phyloP scores from a whole-genome alignment of 2,888 invertebrate species.

The Acanthosoma haemorrhoidale region DNA sequence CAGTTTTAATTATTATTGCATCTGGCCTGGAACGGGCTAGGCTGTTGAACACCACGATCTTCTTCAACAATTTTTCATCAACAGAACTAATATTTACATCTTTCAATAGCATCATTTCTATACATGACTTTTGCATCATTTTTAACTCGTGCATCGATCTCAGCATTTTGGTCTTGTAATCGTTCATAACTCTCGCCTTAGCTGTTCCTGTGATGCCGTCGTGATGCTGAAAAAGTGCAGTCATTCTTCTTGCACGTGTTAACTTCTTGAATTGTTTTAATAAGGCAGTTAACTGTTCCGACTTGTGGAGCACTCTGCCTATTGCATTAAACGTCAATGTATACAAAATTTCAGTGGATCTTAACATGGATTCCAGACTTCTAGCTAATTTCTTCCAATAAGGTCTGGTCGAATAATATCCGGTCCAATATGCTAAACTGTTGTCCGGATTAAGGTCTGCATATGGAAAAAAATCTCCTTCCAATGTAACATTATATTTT shows the following conservation, averaged over 20 bases:
- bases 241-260: slow-evolving; percentile 23
- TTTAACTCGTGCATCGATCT: slow-evolving; percentile 15
- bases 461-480: slow-evolving; percentile 37
- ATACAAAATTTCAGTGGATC: slow-evolving; percentile 34
- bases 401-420: slow-evolving; percentile 35
- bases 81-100: neutral
- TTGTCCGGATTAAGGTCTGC: slow-evolving; percentile 24
- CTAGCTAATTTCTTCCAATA: slow-evolving; percentile 30
- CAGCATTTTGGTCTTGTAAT: slow-evolving; percentile 27
- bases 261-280: slow-evolving; percentile 18
- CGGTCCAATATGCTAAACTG: slow-evolving; percentile 33
- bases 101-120: neutral
- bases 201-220: slow-evolving; percentile 37
- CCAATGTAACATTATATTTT: slow-evolving; percentile 2
- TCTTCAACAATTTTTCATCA: neutral
- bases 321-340: slow-evolving; percentile 16
- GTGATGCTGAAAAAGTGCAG: slow-evolving; percentile 36
- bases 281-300: neutral
- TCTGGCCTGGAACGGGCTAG: neutral
- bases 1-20: neutral
- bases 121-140: neutral
- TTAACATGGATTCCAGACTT: slow-evolving; percentile 24
- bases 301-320: neutral
- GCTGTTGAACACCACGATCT: slow-evolving; percentile 26
- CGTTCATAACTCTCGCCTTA: slow-evolving; percentile 31